phyloP scores from a whole-genome alignment of 2,113 vertebrate species.

The Alexandromys fortis region DNA sequence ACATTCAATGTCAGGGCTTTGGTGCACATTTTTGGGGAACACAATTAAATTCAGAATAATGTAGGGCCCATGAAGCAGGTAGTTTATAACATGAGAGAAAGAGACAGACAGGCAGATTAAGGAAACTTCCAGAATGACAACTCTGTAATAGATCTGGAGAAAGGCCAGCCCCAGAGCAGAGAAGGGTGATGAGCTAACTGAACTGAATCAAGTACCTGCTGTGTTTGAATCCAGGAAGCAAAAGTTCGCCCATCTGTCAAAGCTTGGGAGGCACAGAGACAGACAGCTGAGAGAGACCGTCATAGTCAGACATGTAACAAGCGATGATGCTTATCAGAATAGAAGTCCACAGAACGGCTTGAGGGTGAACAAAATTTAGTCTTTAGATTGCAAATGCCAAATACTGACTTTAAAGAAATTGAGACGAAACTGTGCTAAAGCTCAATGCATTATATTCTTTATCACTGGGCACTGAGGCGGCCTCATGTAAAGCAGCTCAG shows the following conservation, averaged over 20 bases:
- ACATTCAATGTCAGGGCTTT: background rate
- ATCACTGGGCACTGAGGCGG: too few species aligned
- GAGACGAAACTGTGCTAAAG: background rate
- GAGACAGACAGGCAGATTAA: background rate
- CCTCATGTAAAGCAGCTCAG: accelerated
- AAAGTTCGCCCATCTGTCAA: background rate
- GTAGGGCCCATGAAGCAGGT: background rate
- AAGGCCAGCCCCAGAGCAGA: background rate
- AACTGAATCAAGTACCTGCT: background rate
- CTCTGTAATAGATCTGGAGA: background rate
- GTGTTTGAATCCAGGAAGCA: background rate
- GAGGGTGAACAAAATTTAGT: background rate
- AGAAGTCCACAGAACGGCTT: background rate
- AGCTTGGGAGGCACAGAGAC: background rate
- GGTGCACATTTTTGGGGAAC: background rate
- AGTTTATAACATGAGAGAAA: background rate
- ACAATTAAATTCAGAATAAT: background rate
- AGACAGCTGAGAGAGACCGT: background rate
- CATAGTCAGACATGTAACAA: background rate
- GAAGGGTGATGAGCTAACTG: background rate
- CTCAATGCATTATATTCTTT: background rate
- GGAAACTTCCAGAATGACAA: background rate
- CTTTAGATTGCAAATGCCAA: background rate
- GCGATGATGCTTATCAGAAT: background rate
- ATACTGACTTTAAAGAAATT: background rate